Percentiles rank a stretch among this genome's conserved stretches.
These are phyloP conservation scores for Rhynchonycteris naso DNA, from an alignment of 2,797 vertebrate genomes.

Conservation along the genomic window DNA sequence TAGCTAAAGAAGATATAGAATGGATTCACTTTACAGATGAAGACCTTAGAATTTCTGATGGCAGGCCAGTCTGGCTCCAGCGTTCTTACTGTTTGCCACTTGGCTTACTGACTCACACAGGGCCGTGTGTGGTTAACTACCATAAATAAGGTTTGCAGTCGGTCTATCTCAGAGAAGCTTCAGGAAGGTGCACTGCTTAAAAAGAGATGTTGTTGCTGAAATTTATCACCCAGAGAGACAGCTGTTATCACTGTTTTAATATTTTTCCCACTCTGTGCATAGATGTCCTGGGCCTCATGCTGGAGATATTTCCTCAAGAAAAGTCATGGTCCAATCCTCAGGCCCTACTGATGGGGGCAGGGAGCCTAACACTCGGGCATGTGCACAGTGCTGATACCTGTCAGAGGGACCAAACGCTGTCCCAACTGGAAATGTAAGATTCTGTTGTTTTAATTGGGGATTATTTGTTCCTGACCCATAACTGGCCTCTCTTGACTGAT, in stretches of 20 bases:
- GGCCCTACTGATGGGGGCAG: background rate
- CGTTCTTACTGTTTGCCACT: no score
- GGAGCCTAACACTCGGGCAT: background rate
- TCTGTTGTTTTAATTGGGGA: background rate
- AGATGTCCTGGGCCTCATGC: background rate
- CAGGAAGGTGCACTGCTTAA: background rate
- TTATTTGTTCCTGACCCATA: background rate
- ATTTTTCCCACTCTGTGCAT: background rate
- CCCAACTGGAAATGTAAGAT: background rate
- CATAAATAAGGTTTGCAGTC: background rate
- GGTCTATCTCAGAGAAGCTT: background rate
- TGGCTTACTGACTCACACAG: background rate
- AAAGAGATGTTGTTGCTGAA: background rate
- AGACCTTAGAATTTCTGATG: background rate
- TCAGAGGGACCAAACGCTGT: background rate
- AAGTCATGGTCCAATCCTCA: background rate
- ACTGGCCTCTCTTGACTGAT: background rate
- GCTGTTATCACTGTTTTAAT: background rate
- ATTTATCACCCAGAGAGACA: background rate
- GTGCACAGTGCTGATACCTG: background rate
- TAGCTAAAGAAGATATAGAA: background rate
- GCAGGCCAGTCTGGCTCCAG: background rate
- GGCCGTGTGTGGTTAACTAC: background rate
- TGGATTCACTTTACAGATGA: background rate
- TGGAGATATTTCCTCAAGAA: background rate